Evolutionary conservation across 2,888 invertebrate species (phyloP).

Genomic region (Melieria omissa): DNA sequence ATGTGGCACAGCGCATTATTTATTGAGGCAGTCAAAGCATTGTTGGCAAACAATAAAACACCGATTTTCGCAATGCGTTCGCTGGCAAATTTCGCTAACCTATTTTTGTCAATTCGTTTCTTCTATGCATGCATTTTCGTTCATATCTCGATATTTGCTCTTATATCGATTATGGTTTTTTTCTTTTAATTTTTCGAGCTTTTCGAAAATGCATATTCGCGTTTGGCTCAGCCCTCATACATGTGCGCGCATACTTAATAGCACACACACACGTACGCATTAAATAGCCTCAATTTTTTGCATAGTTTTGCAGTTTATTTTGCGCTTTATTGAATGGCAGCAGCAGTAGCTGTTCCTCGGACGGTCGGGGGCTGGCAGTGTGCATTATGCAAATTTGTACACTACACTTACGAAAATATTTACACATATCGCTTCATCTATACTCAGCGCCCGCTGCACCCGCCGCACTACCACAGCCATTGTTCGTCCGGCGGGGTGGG

Average conservation of each 20-base stretch:
- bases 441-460: background rate
- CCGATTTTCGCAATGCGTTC: constrained; percentile 27
- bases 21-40: constrained; percentile 10
- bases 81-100: constrained; percentile 16
- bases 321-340: background rate
- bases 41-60: constrained; percentile 5
- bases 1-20: constrained; percentile 1
- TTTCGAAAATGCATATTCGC: background rate
- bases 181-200: background rate
- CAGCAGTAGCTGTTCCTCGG: background rate
- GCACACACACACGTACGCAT: background rate
- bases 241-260: background rate
- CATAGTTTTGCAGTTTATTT: background rate
- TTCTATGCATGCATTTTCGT: constrained; percentile 10
- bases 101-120: background rate
- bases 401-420: background rate
- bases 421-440: too few species aligned
- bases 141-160: background rate
- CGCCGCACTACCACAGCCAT: background rate
- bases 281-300: background rate
- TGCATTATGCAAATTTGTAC: constrained; percentile 2
- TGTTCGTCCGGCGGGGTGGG: too few species aligned
- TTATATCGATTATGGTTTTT: background rate
- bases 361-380: background rate
- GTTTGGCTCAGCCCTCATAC: background rate